Percentiles rank a stretch among this genome's conserved stretches.
phyloP scores from a whole-genome alignment of 2,113 vertebrate species.

The Numida meleagris region DNA sequence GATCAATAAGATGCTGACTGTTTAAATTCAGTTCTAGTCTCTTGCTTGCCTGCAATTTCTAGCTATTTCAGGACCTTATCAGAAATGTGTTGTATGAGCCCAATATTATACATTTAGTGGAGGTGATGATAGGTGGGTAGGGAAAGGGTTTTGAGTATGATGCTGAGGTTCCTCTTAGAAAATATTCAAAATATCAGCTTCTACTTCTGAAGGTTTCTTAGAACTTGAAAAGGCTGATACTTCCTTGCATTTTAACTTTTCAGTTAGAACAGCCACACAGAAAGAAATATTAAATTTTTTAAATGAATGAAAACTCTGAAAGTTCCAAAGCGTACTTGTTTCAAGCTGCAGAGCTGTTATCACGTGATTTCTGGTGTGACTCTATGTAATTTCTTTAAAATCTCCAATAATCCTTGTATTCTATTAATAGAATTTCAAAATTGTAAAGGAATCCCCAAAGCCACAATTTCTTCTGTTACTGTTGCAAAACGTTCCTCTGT shows the following conservation, averaged over 20 bases:
- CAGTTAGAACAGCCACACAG: background rate
- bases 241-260: background rate
- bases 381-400: background rate
- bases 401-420: background rate
- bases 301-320: background rate
- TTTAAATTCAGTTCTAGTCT: background rate
- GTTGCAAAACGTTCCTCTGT: background rate
- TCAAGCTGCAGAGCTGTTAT: background rate
- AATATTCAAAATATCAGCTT: background rate
- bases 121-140: background rate
- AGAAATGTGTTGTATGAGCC: background rate
- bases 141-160: background rate
- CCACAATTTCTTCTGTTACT: background rate
- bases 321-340: background rate
- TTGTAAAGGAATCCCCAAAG: background rate
- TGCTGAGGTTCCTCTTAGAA: background rate
- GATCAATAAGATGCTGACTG: background rate
- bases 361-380: background rate
- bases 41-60: background rate
- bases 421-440: background rate
- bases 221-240: background rate
- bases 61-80: background rate
- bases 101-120: rapidly evolving
- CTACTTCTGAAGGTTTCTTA: background rate
- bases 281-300: background rate